Evolutionary conservation across 2,888 invertebrate genomes (phyloP), one percentile per base, ranked within the genome.

Genomic region (Trilocha varians): DNA sequence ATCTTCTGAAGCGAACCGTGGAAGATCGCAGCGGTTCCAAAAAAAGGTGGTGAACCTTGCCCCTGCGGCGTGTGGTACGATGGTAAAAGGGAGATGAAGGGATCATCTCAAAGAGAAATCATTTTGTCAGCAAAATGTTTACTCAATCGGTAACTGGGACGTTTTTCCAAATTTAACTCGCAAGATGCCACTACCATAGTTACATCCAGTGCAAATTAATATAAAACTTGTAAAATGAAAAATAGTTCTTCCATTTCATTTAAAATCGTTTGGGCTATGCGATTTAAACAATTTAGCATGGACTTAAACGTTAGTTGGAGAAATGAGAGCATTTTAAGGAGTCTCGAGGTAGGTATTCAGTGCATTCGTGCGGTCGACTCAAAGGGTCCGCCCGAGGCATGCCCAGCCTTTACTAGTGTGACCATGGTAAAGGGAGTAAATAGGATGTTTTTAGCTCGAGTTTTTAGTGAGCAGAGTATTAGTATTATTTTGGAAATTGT

Each of bases 351-450:
- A 60, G 64, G 68, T 69, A 78, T 74, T 70, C 59, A 57, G 64
- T 67, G 70, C 71, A 77, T 73, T 67, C 65, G 66, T 59, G 75
- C 63, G 68, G 62, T 57, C 59, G 56, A 52, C 70, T 74, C 76
- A 76, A 78, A 77, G 70, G 70, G 58, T 57, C 50, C 46, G 58
- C 53, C 56, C 47, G 56, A 50, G 52, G 57, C 50, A 48, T 47
- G 49, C 48, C 54, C 49, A 47, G 55, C 46, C 53, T 43, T 37
- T 43, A n/a, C 44, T 57, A 51, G 38, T 40, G 47, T 37, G 44
- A 39, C 55, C 48, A 46, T 15, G 16, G 25, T 25, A 11, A 25
- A 1, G 25, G 11, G 6, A n/a, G n/a, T n/a, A n/a, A n/a, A n/a
- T n/a, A n/a, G n/a, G n/a, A n/a, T 8, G 1, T 25, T 25, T 25